phyloP scores from a whole-genome alignment of 2,888 invertebrate species.

The Acanthosepion pharaonis region DNA sequence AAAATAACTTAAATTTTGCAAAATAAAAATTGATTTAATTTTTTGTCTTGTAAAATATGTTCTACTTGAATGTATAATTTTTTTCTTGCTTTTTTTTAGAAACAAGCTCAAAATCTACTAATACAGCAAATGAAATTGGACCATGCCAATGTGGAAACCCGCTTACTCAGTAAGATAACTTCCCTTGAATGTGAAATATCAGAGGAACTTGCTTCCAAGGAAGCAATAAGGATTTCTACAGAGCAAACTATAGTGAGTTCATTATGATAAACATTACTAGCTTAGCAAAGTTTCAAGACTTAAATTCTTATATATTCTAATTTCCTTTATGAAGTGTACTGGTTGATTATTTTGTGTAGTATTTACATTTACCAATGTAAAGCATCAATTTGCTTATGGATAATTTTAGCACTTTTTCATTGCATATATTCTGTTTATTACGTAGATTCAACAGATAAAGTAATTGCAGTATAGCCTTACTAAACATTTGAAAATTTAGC shows the following conservation, averaged over 20 bases:
- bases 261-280: background rate
- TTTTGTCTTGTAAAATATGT: no score
- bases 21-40: no score
- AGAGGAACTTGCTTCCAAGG: slow-evolving; percentile 50
- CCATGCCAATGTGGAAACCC: slow-evolving; percentile 62
- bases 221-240: slow-evolving; percentile 55
- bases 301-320: background rate
- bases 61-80: background rate
- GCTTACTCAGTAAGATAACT: slow-evolving; percentile 52
- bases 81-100: slow-evolving; percentile 54
- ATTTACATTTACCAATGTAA: no score
- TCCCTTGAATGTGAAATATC: slow-evolving; percentile 38
- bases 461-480: no score
- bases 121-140: slow-evolving; percentile 59
- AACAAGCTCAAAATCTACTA: slow-evolving; percentile 60
- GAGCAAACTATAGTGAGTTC: slow-evolving; percentile 64
- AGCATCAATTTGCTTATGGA: no score
- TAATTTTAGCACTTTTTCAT: no score
- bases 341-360: no score
- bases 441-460: no score
- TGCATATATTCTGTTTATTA: no score
- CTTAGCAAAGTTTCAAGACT: background rate
- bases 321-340: background rate
- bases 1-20: no score
- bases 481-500: no score